Evolutionary conservation across 2,113 vertebrate genomes (phyloP).

Genomic region (Odocoileus virginianus): DNA sequence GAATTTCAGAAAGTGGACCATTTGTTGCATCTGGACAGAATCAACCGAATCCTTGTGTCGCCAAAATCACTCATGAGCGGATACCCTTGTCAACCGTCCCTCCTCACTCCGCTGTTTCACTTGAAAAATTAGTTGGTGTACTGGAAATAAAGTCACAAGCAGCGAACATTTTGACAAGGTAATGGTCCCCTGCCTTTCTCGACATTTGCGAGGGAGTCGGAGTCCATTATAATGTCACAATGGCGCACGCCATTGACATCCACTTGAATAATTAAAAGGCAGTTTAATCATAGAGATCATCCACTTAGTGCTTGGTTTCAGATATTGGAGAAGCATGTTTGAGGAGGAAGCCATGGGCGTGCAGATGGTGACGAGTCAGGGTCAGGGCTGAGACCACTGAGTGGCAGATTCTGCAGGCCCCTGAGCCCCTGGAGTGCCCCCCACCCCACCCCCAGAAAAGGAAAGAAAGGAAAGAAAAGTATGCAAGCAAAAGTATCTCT

Average conservation of each 20-base stretch:
- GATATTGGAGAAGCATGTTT: not conserved
- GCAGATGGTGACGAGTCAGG: rapidly evolving
- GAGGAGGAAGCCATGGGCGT: not conserved
- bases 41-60: not conserved
- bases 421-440: not conserved
- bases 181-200: slow-evolving; percentile 25
- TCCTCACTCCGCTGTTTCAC: not conserved
- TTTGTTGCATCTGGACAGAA: not conserved
- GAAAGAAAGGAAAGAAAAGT: not conserved
- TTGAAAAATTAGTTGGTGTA: slow-evolving; percentile 54
- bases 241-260: not conserved
- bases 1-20: not conserved
- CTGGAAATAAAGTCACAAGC: slow-evolving; percentile 59
- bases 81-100: not conserved
- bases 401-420: not conserved
- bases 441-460: too few species aligned
- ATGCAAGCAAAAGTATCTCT: not conserved
- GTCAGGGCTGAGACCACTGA: not conserved
- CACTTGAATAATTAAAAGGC: slow-evolving; percentile 61
- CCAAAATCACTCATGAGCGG: not conserved
- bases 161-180: slow-evolving; percentile 60
- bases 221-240: slow-evolving; percentile 47
- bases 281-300: slow-evolving; percentile 58
- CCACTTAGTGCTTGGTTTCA: slow-evolving; percentile 55
- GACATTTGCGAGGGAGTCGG: slow-evolving; percentile 27